Base-by-base conservation (phyloP, 1,140 invertebrate species). In the Drosophila aff. region DNA sequence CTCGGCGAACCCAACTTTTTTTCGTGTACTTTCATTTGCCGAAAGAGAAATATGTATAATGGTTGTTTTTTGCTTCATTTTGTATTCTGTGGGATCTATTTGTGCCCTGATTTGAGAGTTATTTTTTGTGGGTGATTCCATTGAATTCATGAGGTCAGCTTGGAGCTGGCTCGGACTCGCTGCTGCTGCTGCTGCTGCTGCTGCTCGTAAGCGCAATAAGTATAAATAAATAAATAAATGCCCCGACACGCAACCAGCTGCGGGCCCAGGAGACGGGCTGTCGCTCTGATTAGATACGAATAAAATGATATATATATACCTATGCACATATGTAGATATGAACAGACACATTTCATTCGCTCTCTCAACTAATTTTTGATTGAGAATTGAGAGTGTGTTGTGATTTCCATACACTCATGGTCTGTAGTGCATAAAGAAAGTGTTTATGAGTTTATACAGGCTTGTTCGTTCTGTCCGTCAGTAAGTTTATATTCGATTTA, bases 221-320 rank as follows among this genome's bases (percentile, higher is more conserved):
- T 65, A 69, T 69, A 66, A 77, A 77, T 77, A 91, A 82, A 81
- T 86, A 85, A 89, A 64, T 76, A n/a, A 77, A 74, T 72, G 55
- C 38, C 23, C 31, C 26, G 40, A 69, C 68, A 81, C 84, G 81
- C 81, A 89, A 85, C 40, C 81, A 79, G 76, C 76, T 85, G 65
- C 64, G 74, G 62, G 74, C 72, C 77, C 76, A 84, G 63, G 85
- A 84, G 84, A 89, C 84, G 69, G 46, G 63, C 62, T 85, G 78
- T 85, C 79, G 71, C 86, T 74, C 67, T 80, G 86, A 89, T 89
- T 89, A 91, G 85, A 90, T 89, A 91, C 75, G 65, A 73, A 68
- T 66, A 65, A 55, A 62, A 53, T 38, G 53, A 69, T 78, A 78
- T 78, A 72, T 72, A 66, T 73, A 31, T 60, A 49, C 23, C 43